Evolutionary conservation across 2,888 invertebrate genomes (phyloP).

Genomic region (Scaptodrosophila latifasciaeformis): DNA sequence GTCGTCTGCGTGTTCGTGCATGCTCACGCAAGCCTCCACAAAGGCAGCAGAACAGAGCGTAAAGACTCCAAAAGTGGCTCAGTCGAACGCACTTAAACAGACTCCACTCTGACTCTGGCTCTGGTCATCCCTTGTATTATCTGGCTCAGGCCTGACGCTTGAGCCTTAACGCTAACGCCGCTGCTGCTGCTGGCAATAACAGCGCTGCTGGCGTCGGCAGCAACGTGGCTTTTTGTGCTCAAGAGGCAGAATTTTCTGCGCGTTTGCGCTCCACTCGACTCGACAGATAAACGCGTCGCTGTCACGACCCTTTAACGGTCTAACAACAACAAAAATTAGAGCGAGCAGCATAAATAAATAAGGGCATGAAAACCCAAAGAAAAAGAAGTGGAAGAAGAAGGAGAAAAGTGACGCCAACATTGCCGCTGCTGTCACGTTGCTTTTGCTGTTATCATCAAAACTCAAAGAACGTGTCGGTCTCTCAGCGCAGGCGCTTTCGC

Average conservation of each 20-base stretch:
- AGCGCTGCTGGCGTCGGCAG: neutral
- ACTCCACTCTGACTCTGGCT: too few relatives aligned
- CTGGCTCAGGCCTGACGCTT: neutral
- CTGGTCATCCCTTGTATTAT: constrained; percentile 17
- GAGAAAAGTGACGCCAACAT: constrained; percentile 20
- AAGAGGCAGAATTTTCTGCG: constrained; percentile 47
- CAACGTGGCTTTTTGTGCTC: constrained; percentile 32
- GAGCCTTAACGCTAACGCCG: neutral
- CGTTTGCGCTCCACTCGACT: constrained; percentile 49
- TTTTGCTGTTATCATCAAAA: constrained; percentile 37
- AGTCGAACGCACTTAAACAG: constrained; percentile 4
- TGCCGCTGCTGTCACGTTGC: constrained; percentile 1
- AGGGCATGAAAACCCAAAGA: too few relatives aligned
- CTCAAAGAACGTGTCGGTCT: constrained; percentile 12
- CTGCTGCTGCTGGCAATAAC: neutral
- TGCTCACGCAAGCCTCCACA: constrained; percentile 5
- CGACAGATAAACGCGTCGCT: constrained; percentile 5
- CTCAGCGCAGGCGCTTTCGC: constrained; percentile 46
- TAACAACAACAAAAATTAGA: constrained; percentile 50
- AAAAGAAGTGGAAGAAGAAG: too few relatives aligned
- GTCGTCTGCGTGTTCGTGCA: neutral
- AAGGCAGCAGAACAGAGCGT: constrained; percentile 7
- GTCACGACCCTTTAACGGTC: constrained; percentile 29
- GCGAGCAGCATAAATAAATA: too few relatives aligned
- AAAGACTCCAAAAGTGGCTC: constrained; percentile 16